Base-by-base conservation (phyloP, 2,888 invertebrate genomes). In the Papilio gigon region DNA sequence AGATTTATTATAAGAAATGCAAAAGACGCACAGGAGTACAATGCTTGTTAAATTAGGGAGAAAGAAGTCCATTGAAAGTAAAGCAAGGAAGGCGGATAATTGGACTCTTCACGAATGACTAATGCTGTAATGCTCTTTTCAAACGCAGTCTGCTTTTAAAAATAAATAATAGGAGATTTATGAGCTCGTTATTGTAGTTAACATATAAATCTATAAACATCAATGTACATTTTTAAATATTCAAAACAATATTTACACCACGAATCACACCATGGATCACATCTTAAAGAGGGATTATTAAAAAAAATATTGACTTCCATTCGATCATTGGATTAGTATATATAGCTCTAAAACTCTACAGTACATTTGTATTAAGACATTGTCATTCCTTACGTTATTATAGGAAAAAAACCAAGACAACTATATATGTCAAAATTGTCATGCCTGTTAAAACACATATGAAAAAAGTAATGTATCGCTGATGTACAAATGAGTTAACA, bases 401-500 rank as follows among this genome's bases (percentile, higher is more conserved):
- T 37, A 37, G 14, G 11, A 37, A 12, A 37, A 37, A 37, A 37
- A 4, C 11, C 1, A 9, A 35, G 33, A 35, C 11, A 35, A 35
- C 11, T 9, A 35, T 9, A 35, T 35, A 35, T 35, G 33, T 33
- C 30, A 20, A 40, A 61, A 42, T 53, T 33, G 65, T 68, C 67
- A 62, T 61, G 53, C 67, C n/a, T n/a, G n/a, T n/a, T n/a, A n/a
- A n/a, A n/a, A n/a, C n/a, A n/a, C n/a, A n/a, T n/a, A n/a, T n/a
- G n/a, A n/a, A n/a, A n/a, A n/a, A n/a, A n/a, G n/a, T n/a, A n/a
- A n/a, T 33, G 8, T 37, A 56, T 67, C n/a, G n/a, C 47, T 40
- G 50, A 63, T 61, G 27, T 60, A 50, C 25, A 44, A 59, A 63
- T 70, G 70, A 70, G 66, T 73, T 72, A 65, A n/a, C n/a, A n/a